A percentile compares a stretch with the other conserved stretches of the same genome.
These are phyloP conservation scores for Hetaerina americana DNA, from an alignment of 1,140 invertebrate genomes.

Conservation along the genomic window DNA sequence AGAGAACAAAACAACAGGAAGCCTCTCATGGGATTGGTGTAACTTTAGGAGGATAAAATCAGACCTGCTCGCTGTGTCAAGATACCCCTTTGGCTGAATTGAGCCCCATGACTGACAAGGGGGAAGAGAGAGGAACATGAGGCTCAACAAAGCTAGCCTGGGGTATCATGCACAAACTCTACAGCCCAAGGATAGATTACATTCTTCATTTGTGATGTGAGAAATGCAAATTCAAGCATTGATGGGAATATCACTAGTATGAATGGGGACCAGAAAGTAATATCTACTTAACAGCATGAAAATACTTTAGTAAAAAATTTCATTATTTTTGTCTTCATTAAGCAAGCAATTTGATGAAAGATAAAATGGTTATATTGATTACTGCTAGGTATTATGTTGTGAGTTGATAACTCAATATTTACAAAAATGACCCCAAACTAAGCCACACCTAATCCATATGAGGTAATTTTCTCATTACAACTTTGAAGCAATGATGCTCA, in stretches of 20 bases:
- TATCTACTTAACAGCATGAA: not conserved
- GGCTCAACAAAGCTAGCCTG: not conserved
- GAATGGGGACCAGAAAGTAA: not conserved
- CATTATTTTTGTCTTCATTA: not conserved
- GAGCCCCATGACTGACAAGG: not conserved
- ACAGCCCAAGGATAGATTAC: not conserved
- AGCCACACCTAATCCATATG: conserved; percentile 5
- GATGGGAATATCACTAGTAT: not conserved
- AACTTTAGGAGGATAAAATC: not conserved
- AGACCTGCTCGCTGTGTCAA: no score
- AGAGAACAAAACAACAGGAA: not conserved
- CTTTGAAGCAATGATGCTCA: not conserved
- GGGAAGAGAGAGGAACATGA: not conserved
- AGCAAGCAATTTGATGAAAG: not conserved
- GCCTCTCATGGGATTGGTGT: no score
- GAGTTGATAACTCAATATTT: not conserved
- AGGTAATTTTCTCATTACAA: not conserved
- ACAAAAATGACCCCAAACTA: conserved; percentile 3
- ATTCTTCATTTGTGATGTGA: not conserved
- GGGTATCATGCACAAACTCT: not conserved
- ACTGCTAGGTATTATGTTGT: not conserved
- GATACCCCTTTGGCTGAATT: not conserved
- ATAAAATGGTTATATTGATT: not conserved
- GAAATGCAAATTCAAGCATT: not conserved
- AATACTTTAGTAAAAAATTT: not conserved